Evolutionary conservation across 2,888 invertebrate genomes (phyloP), one percentile per base, ranked within the genome.

Genomic region (Chrysolina haemoptera): DNA sequence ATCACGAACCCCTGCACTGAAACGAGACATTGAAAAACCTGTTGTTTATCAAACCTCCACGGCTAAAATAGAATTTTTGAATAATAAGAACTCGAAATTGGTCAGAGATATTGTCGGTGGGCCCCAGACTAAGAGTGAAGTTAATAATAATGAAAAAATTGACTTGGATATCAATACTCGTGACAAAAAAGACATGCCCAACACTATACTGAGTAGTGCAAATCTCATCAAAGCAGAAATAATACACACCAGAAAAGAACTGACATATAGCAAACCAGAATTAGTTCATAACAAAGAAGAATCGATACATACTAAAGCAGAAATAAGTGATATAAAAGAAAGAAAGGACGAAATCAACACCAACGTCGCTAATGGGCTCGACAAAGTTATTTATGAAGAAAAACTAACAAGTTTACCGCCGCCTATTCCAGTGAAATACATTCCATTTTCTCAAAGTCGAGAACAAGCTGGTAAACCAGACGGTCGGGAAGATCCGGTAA

Each of bases 381-480:
- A 75, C 78, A 74, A 79, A 76, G 46, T 27, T n/a, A 53, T 69
- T 12, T 35, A 41, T 22, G 20, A 78, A 43, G 75, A 78, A 20
- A 76, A 77, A 43, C 55, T 78, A 20, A 62, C 63, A 12, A 70
- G 69, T 18, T 65, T 75, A 5, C 80, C 80, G 0, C 78, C 79
- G 27, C 78, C 72, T 4, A 59, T 76, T n/a, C 76, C 78, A 11
- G 64, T 67, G 9, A 80, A 81, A 74, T 77, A 74, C 67, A 76
- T 79, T 62, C 76, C 75, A 11, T 81, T 83, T 22, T 78, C 85
- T 0, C 84, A 91, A 77, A 94, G 94, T 85, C 90, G 95, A 40
- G 95, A 96, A 83, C 88, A 93, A 79, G 95, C 95, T 10, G 96
- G 95, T 10, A 95, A 95, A 83, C 96, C 96, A 0, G 96, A 96